Evolutionary conservation across 2,797 vertebrate genomes (phyloP), one percentile per base, ranked within the genome.

Genomic region (Orientallactaga sibirica): DNA sequence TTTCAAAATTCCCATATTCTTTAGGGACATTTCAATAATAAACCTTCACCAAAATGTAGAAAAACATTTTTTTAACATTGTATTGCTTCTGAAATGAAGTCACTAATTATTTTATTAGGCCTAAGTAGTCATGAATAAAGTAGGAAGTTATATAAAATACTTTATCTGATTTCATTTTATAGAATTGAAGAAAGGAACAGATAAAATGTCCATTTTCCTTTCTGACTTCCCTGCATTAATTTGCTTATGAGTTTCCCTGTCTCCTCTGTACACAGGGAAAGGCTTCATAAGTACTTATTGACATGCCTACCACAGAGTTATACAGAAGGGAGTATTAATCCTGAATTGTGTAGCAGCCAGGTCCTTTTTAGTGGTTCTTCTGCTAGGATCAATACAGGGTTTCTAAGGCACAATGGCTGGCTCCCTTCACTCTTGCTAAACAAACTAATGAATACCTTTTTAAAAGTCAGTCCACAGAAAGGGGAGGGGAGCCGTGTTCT

Each of bases 361-460:
- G 88, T 85, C 70, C 92, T 90, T 87, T 96, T 96, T 82, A 95
- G 88, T 76, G 68, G 83, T 81, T 86, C 92, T 78, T 89, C 95
- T 85, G 66, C 11, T 11, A 76, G 91, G 80, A 96, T 95, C 97
- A 97, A 95, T 95, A 95, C 83, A 73, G 58, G 33, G 77, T 96
- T 83, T 96, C 94, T 87, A 82, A 94, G 95, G 88, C 90, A 88
- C 74, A 93, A 84, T 90, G 92, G 93, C 90, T 84, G 83, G 90
- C 80, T 95, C 79, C 66, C 0, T 81, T 89, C 92, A 84, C 77
- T 94, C 90, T 86, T 92, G 15, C 94, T 86, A 81, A 76, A 90
- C 96, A 96, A 95, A 95, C 88, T 95, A 48, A 48, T 88, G 95
- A 92, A 90, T 33, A 25, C 43, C 80, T 81, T 92, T 91, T 97